A percentile compares a stretch with the other conserved stretches of the same genome.
Evolutionary conservation across 2,113 vertebrate genomes (phyloP).

Genomic region (Nyctereutes procyonoides): DNA sequence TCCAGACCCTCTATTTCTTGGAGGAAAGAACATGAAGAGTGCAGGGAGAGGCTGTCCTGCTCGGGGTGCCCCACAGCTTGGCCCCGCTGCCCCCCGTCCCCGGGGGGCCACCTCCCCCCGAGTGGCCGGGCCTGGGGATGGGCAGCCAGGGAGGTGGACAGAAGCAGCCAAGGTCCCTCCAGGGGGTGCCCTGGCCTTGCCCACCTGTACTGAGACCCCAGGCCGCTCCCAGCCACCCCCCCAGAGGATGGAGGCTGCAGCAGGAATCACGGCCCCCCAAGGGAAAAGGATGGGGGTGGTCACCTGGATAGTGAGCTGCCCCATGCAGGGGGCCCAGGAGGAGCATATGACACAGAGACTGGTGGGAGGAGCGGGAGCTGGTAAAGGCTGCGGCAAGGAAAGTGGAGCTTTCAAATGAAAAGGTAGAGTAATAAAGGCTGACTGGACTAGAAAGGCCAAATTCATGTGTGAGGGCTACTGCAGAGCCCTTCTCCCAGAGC

Average conservation of each 20-base stretch:
- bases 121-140: no score
- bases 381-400: accelerated
- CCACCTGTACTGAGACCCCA: neutral
- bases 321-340: no score
- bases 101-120: accelerated
- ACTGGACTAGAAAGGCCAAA: neutral
- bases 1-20: neutral
- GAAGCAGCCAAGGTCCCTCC: neutral
- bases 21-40: neutral
- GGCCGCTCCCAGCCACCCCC: no score
- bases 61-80: no score
- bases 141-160: accelerated
- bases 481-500: neutral
- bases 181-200: no score
- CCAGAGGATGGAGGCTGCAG: no score
- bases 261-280: no score
- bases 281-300: no score
- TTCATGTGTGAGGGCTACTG: accelerated
- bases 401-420: neutral
- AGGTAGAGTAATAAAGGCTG: neutral
- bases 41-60: accelerated
- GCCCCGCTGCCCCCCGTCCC: accelerated
- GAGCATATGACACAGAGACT: accelerated
- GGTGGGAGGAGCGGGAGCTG: no score
- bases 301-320: no score